A percentile compares a stretch with the other conserved stretches of the same genome.
phyloP scores from a whole-genome alignment of 2,113 vertebrate genomes.

The Panthera uncia region DNA sequence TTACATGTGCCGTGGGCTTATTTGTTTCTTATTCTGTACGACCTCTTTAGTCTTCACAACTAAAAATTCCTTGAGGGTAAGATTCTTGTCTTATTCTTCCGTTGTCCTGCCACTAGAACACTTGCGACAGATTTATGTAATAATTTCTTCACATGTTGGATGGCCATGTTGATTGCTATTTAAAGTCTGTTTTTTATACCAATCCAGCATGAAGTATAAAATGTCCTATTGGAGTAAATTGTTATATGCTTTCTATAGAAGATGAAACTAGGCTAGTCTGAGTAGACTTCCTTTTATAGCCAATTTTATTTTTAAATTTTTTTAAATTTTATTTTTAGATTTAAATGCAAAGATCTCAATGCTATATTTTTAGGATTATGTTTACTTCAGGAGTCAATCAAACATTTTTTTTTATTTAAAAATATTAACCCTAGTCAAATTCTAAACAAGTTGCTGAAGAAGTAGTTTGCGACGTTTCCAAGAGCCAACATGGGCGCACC shows the following conservation, averaged over 20 bases:
- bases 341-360: constrained; percentile 41
- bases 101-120: background rate
- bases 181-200: background rate
- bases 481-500: background rate
- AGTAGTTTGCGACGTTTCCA: background rate
- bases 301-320: constrained; percentile 24
- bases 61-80: background rate
- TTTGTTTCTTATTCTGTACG: background rate
- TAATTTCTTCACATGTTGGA: background rate
- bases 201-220: background rate
- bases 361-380: constrained; percentile 19
- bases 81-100: background rate
- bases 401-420: background rate
- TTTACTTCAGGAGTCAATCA: background rate
- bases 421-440: background rate
- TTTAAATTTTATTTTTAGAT: constrained; percentile 23
- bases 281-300: constrained; percentile 17
- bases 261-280: background rate
- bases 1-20: background rate
- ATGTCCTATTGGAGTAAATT: background rate
- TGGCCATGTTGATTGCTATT: background rate
- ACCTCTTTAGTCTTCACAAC: background rate
- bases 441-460: background rate
- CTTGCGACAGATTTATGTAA: background rate
- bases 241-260: background rate